Evolutionary conservation across 2,113 vertebrate genomes (phyloP).

Genomic region (Vulpes lagopus): DNA sequence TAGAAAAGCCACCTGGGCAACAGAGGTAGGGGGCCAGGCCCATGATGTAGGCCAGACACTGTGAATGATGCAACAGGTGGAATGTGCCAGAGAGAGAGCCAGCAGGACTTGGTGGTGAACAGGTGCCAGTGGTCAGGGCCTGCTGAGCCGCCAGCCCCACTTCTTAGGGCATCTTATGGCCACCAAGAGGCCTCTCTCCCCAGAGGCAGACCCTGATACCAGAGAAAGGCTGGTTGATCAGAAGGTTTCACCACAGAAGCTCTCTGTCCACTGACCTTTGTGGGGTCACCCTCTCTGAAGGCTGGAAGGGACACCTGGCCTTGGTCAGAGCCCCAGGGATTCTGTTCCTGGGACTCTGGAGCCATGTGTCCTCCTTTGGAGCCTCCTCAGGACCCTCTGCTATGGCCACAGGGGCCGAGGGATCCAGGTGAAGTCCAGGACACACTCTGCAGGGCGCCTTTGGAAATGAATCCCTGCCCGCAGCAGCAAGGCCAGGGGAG

Average conservation of each 20-base stretch:
- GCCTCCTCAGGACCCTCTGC: neutral
- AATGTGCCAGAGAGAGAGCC: neutral
- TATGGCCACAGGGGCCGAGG: rapidly evolving
- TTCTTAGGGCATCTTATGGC: neutral
- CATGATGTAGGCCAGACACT: too few species aligned
- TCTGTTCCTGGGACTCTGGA: too few species aligned
- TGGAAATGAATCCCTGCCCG: neutral
- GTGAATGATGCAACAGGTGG: neutral
- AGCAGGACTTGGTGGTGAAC: rapidly evolving
- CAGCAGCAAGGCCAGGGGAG: neutral
- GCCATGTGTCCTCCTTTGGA: neutral
- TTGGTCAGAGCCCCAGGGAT: rapidly evolving
- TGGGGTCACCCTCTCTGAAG: neutral
- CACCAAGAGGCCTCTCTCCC: neutral
- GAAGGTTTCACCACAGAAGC: neutral
- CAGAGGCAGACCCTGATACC: neutral
- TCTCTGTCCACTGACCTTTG: too few species aligned
- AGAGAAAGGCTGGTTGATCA: neutral
- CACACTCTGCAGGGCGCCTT: neutral
- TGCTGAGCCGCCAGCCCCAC: neutral
- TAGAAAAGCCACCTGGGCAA: neutral
- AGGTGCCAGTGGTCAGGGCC: too few species aligned
- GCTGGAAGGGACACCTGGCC: rapidly evolving
- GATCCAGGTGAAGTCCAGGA: neutral
- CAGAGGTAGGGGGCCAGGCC: neutral